Conservation (phyloP, 2,888 invertebrate genomes). For the Pandemis cinnamomeana region DNA sequence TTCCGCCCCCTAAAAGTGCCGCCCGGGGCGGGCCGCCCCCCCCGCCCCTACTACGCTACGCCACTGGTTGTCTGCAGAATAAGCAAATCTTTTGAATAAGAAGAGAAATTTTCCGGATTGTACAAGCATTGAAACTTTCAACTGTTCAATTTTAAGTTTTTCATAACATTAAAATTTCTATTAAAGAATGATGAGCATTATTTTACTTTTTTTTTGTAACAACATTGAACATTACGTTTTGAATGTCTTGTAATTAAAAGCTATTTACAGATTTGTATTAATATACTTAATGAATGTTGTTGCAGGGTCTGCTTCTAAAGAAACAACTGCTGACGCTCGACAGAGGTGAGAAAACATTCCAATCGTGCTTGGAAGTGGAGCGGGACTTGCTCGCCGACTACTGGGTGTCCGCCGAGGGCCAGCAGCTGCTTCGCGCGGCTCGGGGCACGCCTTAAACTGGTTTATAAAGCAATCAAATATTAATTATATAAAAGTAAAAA, state of each 20-base stretch:
- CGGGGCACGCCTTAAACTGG: conserved; percentile 29
- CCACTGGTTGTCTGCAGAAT: no score
- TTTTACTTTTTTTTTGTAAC: no score
- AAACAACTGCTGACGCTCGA: conserved; percentile 72
- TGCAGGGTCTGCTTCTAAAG: conserved; percentile 86
- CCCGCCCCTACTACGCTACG: no score
- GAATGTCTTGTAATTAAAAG: background rate
- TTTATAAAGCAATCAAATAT: background rate
- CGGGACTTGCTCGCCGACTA: conserved; percentile 87
- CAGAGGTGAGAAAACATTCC: conserved; percentile 85
- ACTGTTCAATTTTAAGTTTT: no score
- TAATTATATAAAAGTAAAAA: conserved; percentile 6
- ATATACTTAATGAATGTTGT: conserved; percentile 48
- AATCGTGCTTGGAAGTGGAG: conserved; percentile 87
- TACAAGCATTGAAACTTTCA: no score
- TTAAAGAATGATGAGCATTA: no score
- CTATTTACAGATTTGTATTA: background rate
- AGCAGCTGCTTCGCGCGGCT: conserved; percentile 69
- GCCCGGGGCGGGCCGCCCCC: no score
- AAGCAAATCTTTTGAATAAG: no score
- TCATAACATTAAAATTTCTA: no score
- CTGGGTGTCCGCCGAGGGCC: conserved; percentile 90
- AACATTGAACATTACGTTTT: background rate
- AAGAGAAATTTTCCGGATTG: no score
- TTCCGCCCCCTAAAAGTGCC: no score